Base-by-base conservation (phyloP, 2,797 vertebrate species). In the Chiloscyllium punctatum region DNA sequence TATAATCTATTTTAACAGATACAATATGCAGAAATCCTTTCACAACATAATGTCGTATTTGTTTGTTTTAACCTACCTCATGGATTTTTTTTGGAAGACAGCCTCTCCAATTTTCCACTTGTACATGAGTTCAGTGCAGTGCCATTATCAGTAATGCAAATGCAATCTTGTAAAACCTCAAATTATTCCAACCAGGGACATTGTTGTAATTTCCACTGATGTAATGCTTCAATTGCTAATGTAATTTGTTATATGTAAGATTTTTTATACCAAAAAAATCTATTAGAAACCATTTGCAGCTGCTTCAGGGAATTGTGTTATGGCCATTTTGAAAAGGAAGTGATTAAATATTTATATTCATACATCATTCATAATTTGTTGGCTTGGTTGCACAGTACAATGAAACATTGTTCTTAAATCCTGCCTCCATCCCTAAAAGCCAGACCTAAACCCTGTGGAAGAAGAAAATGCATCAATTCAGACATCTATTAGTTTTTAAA, bases 281-380 rank as follows among this genome's bases (percentile, higher is more conserved):
- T 42, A 42, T 68, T 92, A 69, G 90, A 68, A 69, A n/a, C 62
- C 62, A 92, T 68, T 68, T 69, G 62, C 90, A 92, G 90, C 62
- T 92, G 90, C 62, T 92, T 92, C 66, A 33, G 88, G 57, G 88
- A 91, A 66, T 91, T 91, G 90, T 37, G n/a, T 23, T 68, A 68
- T 69, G 62, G 62, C 90, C 62, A 69, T 92, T 92, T 62, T 37
- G 62, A 92, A 69, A 69, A 62, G 90, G 62, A 92, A 69, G 33
- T 69, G 62, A 69, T 92, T 92, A 92, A 92, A 51, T 68, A 92
- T 92, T 92, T 42, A 68, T 69, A 92, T 68, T 92, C 18, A 69
- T 69, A 92, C 33, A 92, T 42, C 90, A 92, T 92, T 92, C 90
- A 69, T 92, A 92, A 92, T 68, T 91, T 91, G 62, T 92, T 92